A percentile compares a stretch with the other conserved stretches of the same genome.
Evolutionary conservation across 2,797 vertebrate species (phyloP).

Genomic region (Poecilia picta): DNA sequence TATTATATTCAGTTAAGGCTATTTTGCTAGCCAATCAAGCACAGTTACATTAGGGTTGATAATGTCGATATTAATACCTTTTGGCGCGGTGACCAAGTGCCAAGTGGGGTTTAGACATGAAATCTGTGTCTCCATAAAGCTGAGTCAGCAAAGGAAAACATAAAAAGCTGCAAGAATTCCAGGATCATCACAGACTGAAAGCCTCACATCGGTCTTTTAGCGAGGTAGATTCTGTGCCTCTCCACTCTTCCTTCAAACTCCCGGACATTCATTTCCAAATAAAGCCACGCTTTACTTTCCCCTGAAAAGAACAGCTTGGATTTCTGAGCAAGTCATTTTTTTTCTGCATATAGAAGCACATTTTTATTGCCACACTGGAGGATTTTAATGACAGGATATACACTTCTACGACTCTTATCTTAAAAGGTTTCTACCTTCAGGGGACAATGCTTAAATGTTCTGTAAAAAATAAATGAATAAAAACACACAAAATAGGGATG

Average conservation of each 20-base stretch:
- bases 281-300: too few species aligned
- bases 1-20: too few species aligned
- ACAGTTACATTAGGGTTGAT: background rate
- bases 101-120: background rate
- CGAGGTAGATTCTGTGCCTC: background rate
- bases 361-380: background rate
- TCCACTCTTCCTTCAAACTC: background rate
- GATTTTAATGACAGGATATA: background rate
- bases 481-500: background rate
- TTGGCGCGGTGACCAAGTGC: background rate
- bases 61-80: background rate
- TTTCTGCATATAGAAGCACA: background rate
- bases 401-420: background rate
- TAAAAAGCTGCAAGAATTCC: background rate
- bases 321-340: background rate
- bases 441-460: background rate
- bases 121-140: background rate
- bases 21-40: background rate
- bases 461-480: background rate
- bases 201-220: background rate
- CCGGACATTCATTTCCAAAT: background rate
- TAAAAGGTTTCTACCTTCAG: constrained; percentile 3
- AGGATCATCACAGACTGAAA: background rate
- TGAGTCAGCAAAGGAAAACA: background rate
- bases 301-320: background rate